phyloP scores from a whole-genome alignment of 92 coral and sea anemone genomes.

The Anthopleura xanthogrammica region DNA sequence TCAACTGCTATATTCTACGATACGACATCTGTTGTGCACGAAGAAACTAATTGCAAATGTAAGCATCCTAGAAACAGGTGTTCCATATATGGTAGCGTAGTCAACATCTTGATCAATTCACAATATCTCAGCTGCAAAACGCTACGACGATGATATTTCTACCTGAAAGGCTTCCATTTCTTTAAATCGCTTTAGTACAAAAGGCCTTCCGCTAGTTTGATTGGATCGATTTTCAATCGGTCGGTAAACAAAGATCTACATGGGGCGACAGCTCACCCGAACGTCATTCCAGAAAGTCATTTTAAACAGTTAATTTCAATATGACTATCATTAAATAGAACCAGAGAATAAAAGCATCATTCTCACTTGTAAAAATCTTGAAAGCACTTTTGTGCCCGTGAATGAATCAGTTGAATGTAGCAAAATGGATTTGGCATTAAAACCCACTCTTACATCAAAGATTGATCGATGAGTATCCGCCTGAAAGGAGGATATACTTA shows the following conservation, averaged over 20 bases:
- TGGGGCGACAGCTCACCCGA: not conserved
- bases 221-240: not conserved
- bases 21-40: not conserved
- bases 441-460: too few species aligned
- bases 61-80: constrained; percentile 34
- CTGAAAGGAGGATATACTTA: not conserved
- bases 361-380: not conserved
- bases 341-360: not conserved
- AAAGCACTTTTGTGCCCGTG: not conserved
- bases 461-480: not conserved
- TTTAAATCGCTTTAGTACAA: not conserved
- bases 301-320: not conserved
- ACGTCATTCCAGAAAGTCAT: not conserved
- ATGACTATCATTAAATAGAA: not conserved
- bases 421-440: not conserved
- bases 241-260: not conserved
- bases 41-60: constrained; percentile 1
- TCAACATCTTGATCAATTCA: constrained; percentile 15
- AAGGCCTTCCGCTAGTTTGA: not conserved
- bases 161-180: not conserved
- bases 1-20: not conserved
- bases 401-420: not conserved
- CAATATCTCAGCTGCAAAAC: constrained; percentile 4
- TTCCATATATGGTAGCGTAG: constrained; percentile 31
- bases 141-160: not conserved